Evolutionary conservation across 35 echinoderm and acorn worm genomes (phyloP), one percentile per base, ranked within the genome.

Genomic region (Apostichopus parvimensis): DNA sequence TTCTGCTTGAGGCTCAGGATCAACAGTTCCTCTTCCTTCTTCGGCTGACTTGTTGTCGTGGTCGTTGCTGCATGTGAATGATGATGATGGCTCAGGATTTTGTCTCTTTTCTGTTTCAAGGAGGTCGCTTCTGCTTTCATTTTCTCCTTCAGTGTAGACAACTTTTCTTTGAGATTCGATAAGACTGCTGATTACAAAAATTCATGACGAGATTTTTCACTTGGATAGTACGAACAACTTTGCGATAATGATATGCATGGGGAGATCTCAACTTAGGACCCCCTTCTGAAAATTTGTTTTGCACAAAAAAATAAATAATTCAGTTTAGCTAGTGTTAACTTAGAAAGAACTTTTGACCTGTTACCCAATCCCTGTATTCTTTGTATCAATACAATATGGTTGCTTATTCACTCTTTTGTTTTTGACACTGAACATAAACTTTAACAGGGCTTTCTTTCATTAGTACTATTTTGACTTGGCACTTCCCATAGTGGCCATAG

Each of bases 41-140:
- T 4, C 2, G 34, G 34, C 34, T 45, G 34, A 45, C 10, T 82
- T 82, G 79, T 55, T 54, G 45, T 2, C 55, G 2, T 10, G 8
- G 4, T 82, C 3, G 55, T 15, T 84, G 81, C 57, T 59, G 57
- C 14, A 7, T 0, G 10, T 18, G 7, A 7, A 14, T 10, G 56
- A 84, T 10, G 56, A 84, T 58, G 5, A 21, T 1, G 23, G 56
- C 55, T 84, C 54, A 84, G 55, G 57, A 84, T 84, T 58, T 60
- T 56, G 7, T 17, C 14, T 60, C 81, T 84, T 25, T 84, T 7
- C 20, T 84, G 1, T 58, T 59, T 56, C 57, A 84, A 58, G 20
- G 55, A 58, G 1, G 62, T 9, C 22, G 81, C 81, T 84, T 84
- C 56, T 58, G 9, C 23, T 84, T 84, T 84, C 81, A 84, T n/a